Evolutionary conservation across 2,888 invertebrate species (phyloP).

Genomic region (Rhamphomyia laevipes): DNA sequence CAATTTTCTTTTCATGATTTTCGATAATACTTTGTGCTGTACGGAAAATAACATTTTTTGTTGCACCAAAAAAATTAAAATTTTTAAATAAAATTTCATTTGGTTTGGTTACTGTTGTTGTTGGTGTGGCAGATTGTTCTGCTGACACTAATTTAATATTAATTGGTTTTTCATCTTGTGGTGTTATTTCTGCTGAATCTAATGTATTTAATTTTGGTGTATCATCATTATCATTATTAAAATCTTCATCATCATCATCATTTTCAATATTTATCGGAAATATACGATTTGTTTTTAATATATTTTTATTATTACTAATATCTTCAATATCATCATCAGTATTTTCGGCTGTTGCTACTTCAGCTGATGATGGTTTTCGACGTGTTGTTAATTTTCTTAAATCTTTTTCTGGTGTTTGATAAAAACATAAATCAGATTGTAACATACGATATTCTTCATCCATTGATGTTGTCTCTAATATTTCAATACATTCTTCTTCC

Average conservation of each 20-base stretch:
- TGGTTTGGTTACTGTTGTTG: conserved; percentile 17
- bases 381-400: conserved; percentile 30
- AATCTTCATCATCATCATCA: conserved; percentile 13
- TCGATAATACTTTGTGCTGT: conserved; percentile 39
- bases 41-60: conserved; percentile 38
- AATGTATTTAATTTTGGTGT: not conserved
- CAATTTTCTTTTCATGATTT: conserved; percentile 38
- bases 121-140: not conserved
- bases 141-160: conserved; percentile 7
- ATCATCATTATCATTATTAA: conserved; percentile 6
- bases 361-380: conserved; percentile 25
- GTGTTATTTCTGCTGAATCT: conserved; percentile 2
- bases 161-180: not conserved
- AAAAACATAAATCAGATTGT: conserved; percentile 34
- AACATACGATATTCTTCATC: conserved; percentile 36
- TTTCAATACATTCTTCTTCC: conserved; percentile 44
- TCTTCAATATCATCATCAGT: conserved; percentile 16
- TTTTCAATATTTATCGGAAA: conserved; percentile 25
- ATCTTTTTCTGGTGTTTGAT: conserved; percentile 32
- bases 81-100: conserved; percentile 36
- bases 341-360: conserved; percentile 16
- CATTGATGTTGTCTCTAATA: conserved; percentile 36
- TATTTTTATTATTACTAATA: conserved; percentile 17
- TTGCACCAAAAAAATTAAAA: conserved; percentile 35
- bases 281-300: conserved; percentile 2